Evolutionary conservation across 2,113 vertebrate species (phyloP).

Genomic region (Pampusana beccarii): DNA sequence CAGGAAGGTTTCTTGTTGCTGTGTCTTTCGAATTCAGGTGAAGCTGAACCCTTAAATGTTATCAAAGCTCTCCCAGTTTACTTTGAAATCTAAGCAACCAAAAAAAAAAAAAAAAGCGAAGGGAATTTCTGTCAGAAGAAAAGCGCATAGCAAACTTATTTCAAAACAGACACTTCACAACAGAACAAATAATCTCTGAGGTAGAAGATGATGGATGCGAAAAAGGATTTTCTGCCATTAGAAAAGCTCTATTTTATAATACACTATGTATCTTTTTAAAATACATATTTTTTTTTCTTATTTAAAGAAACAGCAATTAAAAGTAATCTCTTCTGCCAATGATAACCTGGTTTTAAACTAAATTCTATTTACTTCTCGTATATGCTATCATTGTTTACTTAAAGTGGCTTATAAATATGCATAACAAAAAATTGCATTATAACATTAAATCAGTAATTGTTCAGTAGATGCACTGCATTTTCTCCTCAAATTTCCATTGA

Average conservation of each 20-base stretch:
- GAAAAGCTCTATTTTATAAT: neutral
- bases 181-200: neutral
- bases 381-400: neutral
- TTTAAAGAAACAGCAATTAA: neutral
- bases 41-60: neutral
- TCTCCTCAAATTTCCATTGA: neutral
- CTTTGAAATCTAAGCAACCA: neutral
- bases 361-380: neutral
- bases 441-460: neutral
- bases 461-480: neutral
- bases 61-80: neutral
- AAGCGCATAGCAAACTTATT: neutral
- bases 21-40: neutral
- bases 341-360: neutral
- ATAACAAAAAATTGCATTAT: neutral
- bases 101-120: conserved; percentile 25
- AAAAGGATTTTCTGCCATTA: neutral
- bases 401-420: neutral
- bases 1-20: neutral
- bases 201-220: neutral
- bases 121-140: neutral
- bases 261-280: neutral
- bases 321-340: neutral
- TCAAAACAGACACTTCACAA: neutral
- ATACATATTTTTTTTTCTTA: neutral